phyloP scores from a whole-genome alignment of 2,797 vertebrate species.

The Rhodeus uyekii region DNA sequence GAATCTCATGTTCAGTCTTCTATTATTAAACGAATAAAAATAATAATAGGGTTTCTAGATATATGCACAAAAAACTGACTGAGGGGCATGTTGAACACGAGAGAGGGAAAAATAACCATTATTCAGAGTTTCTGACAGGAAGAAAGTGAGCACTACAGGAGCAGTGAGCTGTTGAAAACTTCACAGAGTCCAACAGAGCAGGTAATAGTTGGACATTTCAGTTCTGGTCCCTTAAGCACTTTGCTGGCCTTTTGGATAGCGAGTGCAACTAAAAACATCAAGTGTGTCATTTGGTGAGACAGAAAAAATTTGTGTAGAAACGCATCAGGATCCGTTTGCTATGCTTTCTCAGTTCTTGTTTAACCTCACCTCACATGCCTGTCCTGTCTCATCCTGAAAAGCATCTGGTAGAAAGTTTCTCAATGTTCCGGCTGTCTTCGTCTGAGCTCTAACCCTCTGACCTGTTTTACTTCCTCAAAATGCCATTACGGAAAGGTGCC shows the following conservation, averaged over 20 bases:
- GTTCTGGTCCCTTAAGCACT: constrained; percentile 43
- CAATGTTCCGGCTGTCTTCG: constrained; percentile 39
- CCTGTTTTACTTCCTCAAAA: constrained; percentile 43
- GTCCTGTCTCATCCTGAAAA: constrained; percentile 32
- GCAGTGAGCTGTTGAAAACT: constrained; percentile 25
- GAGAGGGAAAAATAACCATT: background rate
- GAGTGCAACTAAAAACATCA: constrained; percentile 31
- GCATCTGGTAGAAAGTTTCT: constrained; percentile 36
- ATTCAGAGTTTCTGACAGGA: constrained; percentile 12
- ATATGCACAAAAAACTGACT: background rate
- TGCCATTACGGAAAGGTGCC: background rate
- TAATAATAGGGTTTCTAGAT: background rate
- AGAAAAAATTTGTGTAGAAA: constrained; percentile 9
- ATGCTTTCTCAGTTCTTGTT: constrained; percentile 41
- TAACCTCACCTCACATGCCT: constrained; percentile 43
- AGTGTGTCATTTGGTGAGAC: constrained; percentile 35
- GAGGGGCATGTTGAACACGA: background rate
- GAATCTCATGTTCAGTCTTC: background rate
- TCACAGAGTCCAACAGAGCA: constrained; percentile 28
- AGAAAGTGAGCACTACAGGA: constrained; percentile 14
- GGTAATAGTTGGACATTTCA: constrained; percentile 40
- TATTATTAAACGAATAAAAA: background rate
- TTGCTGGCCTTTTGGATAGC: constrained; percentile 5
- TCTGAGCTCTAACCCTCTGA: constrained; percentile 18
- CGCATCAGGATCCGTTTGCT: constrained; percentile 21